A percentile compares a stretch with the other conserved stretches of the same genome.
Conservation (phyloP, 2,797 vertebrate genomes). For the Emydoidea blandingii region DNA sequence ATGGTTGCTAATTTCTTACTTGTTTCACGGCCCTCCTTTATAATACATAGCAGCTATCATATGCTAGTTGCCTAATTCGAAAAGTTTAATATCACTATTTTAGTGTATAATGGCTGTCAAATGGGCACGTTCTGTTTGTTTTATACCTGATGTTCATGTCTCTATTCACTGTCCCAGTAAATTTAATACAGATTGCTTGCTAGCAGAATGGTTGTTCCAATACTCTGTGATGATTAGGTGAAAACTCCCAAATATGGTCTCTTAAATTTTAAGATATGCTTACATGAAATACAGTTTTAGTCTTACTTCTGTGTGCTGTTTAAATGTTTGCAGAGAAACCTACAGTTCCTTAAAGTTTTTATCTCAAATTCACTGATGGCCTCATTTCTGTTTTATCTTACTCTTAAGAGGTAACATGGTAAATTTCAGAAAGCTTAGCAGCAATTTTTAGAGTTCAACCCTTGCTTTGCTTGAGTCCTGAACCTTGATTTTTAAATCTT, state of each 20-base stretch:
- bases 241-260: conserved; percentile 6
- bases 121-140: background rate
- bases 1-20: background rate
- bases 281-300: conserved; percentile 49
- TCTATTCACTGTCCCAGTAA: background rate
- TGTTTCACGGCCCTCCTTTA: conserved; percentile 21
- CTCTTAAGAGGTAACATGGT: conserved; percentile 10
- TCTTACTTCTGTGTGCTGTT: conserved; percentile 55
- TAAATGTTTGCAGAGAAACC: conserved; percentile 28
- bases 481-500: background rate
- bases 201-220: background rate
- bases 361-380: conserved; percentile 43
- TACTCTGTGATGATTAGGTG: conserved; percentile 35
- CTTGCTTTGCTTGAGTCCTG: background rate
- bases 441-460: conserved; percentile 31
- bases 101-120: rapidly evolving
- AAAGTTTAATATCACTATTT: rapidly evolving
- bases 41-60: background rate
- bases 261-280: conserved; percentile 28
- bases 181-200: background rate
- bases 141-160: background rate
- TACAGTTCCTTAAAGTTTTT: conserved; percentile 40
- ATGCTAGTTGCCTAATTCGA: rapidly evolving
- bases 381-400: conserved; percentile 37
- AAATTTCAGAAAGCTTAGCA: conserved; percentile 28